Evolutionary conservation across 2,888 invertebrate species (phyloP).

Genomic region (Caenorhabditis angaria): DNA sequence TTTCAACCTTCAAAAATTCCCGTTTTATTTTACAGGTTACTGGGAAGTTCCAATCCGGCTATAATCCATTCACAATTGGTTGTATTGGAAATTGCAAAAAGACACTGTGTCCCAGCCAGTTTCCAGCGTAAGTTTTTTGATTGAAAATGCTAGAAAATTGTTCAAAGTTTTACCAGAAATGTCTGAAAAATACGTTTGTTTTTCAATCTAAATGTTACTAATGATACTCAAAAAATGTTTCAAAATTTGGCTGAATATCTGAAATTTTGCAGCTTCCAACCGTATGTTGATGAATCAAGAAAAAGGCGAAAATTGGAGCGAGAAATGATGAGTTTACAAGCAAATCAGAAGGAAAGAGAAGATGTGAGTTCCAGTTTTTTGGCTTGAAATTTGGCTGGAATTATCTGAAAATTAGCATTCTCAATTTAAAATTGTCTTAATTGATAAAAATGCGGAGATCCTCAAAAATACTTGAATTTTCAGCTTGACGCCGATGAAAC

Average conservation of each 20-base stretch:
- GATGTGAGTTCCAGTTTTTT: no score
- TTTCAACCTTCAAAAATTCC: conserved; percentile 1
- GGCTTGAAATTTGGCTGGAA: background rate
- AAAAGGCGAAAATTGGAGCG: conserved; percentile 22
- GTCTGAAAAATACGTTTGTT: no score
- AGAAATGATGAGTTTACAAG: conserved; percentile 13
- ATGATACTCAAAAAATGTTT: no score
- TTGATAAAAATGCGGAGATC: background rate
- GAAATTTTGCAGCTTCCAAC: conserved; percentile 27
- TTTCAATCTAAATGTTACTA: no score
- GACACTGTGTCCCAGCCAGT: conserved; percentile 93
- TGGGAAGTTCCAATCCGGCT: conserved; percentile 96
- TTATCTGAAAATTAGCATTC: background rate
- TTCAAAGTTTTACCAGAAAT: no score
- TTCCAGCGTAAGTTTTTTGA: conserved; percentile 83
- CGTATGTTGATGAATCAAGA: conserved; percentile 23
- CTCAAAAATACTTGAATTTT: conserved; percentile 2
- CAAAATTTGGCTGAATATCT: no score
- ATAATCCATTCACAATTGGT: conserved; percentile 95
- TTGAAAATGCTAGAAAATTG: background rate
- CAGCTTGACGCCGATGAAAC: conserved; percentile 41
- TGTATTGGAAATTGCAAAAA: conserved; percentile 94
- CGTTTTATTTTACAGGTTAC: conserved; percentile 79
- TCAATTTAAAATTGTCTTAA: background rate
- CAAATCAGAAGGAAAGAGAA: conserved; percentile 11